Base-by-base conservation (phyloP, 2,797 vertebrate genomes). In the Oreonectes daqikongensis region DNA sequence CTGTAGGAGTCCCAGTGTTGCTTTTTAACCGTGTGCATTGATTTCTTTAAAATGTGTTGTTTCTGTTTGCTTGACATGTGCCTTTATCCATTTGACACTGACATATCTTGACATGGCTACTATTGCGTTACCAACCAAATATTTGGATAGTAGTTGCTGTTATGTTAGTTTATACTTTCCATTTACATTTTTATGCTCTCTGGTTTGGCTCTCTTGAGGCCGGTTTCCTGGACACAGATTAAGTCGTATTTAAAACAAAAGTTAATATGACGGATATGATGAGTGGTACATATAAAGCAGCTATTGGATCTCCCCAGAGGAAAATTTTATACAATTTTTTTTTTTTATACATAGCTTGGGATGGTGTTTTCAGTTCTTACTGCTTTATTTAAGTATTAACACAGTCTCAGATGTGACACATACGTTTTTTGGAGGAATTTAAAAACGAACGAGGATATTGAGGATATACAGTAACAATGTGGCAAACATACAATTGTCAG, bases 171-270 rank as follows among this genome's bases (percentile, higher is more conserved):
- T 2, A 42, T 12, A 4, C 17, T 44, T 70, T 38, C 10, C 18
- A 32, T 2, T 48, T 61, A 15, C 55, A 57, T 57, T 26, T 57
- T 20, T 26, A 28, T 26, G 5, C 26, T 57, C 52, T 55, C 26
- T 55, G 53, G 26, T 48, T 71, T 46, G 30, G n/a, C 26, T 72
- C 2, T 72, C 7, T 22, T 15, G 11, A 6, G 55, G n/a, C 40
- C n/a, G 32, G 40, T 32, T 72, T 72, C 7, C 28, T 60, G 30
- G 24, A 60, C 38, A 30, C 2, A 72, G 18, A 60, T 46, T 44
- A 46, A 72, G 42, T n/a, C 26, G n/a, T 46, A 26, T 46, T 72
- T 32, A 72, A 72, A 72, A 20, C 11, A 20, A 3, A 60, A 57
- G 12, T 72, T 72, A 4, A 20, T 11, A 60, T 30, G 8, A 71